Percentiles rank a stretch among this genome's conserved stretches.
Conservation (phyloP, 1,140 invertebrate species). For the Drosophila ananassae region DNA sequence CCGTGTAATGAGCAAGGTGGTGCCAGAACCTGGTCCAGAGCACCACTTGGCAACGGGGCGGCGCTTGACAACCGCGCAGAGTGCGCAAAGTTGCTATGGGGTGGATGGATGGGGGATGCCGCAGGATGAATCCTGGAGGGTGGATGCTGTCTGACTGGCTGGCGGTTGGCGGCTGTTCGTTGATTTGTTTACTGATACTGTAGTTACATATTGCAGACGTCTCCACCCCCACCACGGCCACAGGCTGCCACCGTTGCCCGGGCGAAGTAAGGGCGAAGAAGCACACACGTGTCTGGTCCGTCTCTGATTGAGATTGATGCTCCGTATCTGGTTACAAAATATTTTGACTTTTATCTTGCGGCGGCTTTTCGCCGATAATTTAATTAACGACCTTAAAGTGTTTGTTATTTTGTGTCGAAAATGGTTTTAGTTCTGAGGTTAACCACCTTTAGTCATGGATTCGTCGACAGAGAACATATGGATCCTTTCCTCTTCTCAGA, state of each 20-base stretch:
- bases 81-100: slow-evolving; percentile 37
- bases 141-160: slow-evolving; percentile 69
- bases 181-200: slow-evolving; percentile 75
- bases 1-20: slow-evolving; percentile 64
- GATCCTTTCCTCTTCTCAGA: slow-evolving; percentile 33
- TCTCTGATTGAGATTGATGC: slow-evolving; percentile 60
- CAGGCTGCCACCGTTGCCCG: slow-evolving; percentile 36
- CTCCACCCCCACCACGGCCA: slow-evolving; percentile 29
- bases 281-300: slow-evolving; percentile 70
- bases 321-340: slow-evolving; percentile 73
- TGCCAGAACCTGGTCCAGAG: slow-evolving; percentile 24
- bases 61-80: slow-evolving; percentile 60
- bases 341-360: slow-evolving; percentile 78
- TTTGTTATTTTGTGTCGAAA: slow-evolving; percentile 16
- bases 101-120: slow-evolving; percentile 70
- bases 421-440: slow-evolving; percentile 19
- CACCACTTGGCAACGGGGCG: slow-evolving; percentile 69
- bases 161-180: slow-evolving; percentile 32
- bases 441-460: neutral
- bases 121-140: slow-evolving; percentile 10
- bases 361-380: slow-evolving; percentile 55
- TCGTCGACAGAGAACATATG: neutral
- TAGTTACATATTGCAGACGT: slow-evolving; percentile 61
- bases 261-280: slow-evolving; percentile 15
- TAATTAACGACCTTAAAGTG: slow-evolving; percentile 70